Evolutionary conservation across 2,113 vertebrate genomes (phyloP).

Genomic region (Nannobrachium achirus): DNA sequence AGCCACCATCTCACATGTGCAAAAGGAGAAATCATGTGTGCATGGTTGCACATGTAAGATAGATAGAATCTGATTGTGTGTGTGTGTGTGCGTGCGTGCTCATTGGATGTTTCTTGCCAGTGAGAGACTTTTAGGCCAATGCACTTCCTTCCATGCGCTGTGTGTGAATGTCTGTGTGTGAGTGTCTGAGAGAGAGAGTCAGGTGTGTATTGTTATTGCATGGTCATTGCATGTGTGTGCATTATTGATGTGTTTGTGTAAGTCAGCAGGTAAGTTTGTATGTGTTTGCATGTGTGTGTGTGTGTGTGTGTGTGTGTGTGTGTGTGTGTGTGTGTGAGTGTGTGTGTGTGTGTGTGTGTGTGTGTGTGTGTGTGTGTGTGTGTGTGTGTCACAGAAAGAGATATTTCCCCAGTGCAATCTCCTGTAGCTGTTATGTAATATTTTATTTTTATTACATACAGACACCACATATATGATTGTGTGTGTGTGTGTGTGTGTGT

Average conservation of each 20-base stretch:
- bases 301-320: neutral
- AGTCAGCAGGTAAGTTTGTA: neutral
- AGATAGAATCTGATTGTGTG: neutral
- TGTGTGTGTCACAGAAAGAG: neutral
- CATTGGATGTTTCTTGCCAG: neutral
- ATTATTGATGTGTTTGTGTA: neutral
- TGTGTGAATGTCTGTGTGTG: neutral
- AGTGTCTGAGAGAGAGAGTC: neutral
- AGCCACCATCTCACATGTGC: neutral
- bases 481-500: neutral
- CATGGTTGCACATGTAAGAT: neutral
- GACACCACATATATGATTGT: neutral
- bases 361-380: neutral
- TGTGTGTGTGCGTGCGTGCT: neutral
- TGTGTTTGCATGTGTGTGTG: neutral
- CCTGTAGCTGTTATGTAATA: slow-evolving; percentile 1
- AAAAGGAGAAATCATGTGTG: neutral
- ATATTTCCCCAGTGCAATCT: neutral
- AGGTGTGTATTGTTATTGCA: neutral
- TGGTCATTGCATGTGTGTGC: neutral
- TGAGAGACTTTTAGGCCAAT: neutral
- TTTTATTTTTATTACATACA: slow-evolving; percentile 9
- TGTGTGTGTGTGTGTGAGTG: neutral
- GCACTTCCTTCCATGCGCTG: neutral
- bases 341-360: neutral